Evolutionary conservation across 2,113 vertebrate genomes (phyloP).

Genomic region (Tympanuchus pallidicinctus): DNA sequence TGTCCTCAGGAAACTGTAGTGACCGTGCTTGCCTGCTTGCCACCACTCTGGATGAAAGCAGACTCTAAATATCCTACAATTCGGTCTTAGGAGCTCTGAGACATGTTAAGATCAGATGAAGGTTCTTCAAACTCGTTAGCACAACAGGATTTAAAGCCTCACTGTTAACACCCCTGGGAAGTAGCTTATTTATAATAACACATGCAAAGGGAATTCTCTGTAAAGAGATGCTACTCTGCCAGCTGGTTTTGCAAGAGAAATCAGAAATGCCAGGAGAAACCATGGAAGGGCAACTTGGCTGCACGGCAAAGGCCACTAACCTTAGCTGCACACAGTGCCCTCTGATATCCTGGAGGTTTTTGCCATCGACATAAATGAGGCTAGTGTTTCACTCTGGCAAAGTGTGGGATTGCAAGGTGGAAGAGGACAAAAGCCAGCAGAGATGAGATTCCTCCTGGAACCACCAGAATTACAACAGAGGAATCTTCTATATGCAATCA

Average conservation of each 20-base stretch:
- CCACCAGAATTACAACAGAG: not conserved
- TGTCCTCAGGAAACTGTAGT: not conserved
- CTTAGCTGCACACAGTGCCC: not conserved
- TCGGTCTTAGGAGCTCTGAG: not conserved
- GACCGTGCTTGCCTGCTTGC: not conserved
- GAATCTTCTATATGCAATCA: not conserved
- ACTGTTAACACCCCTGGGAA: not conserved
- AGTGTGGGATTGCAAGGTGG: not conserved
- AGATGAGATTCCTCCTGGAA: not conserved
- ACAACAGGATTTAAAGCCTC: not conserved
- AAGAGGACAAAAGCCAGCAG: not conserved
- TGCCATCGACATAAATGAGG: not conserved
- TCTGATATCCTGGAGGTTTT: not conserved
- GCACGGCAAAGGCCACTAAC: not conserved
- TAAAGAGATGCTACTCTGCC: not conserved
- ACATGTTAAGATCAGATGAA: not conserved
- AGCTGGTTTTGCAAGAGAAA: not conserved
- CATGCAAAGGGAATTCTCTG: not conserved
- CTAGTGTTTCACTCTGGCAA: fast-evolving
- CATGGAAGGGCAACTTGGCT: not conserved
- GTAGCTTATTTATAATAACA: not conserved
- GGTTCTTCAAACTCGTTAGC: not conserved
- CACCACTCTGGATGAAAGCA: not conserved
- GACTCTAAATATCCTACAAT: not conserved
- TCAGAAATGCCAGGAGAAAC: not conserved